Conservation (phyloP, 2,113 vertebrate genomes). For the Actinemys pallida region DNA sequence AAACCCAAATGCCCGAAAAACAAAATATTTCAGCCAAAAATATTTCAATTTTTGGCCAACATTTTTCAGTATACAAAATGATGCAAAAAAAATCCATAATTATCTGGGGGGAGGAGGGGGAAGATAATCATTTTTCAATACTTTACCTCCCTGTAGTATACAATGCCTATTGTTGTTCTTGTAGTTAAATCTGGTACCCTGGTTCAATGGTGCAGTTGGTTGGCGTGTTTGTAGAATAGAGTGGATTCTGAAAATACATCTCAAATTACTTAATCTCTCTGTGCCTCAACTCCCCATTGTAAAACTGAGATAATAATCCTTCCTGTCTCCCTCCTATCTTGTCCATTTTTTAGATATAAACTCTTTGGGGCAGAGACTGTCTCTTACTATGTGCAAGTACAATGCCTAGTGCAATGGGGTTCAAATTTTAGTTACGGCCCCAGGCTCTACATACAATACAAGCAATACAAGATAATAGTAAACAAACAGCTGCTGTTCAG, state of each 20-base stretch:
- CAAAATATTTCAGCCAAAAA: conserved; percentile 24
- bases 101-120: conserved; percentile 14
- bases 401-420: not conserved
- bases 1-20: conserved; percentile 9
- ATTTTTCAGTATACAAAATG: not conserved
- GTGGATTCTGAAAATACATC: not conserved
- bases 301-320: not conserved
- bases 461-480: conserved; percentile 39
- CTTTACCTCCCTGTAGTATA: conserved; percentile 58
- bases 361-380: not conserved
- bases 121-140: conserved; percentile 16
- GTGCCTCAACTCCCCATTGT: conserved; percentile 46
- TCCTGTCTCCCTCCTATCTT: not conserved
- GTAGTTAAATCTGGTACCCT: conserved; percentile 53
- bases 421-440: conserved; percentile 5
- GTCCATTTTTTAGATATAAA: not conserved
- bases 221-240: conserved; percentile 47
- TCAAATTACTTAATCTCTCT: conserved; percentile 49
- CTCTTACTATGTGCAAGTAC: conserved; percentile 27
- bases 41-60: conserved; percentile 28
- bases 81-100: conserved; percentile 44
- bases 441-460: conserved; percentile 26
- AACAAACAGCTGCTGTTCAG: conserved; percentile 1
- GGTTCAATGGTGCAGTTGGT: conserved; percentile 39
- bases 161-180: conserved; percentile 68